A percentile compares a stretch with the other conserved stretches of the same genome.
Evolutionary conservation across 1,140 invertebrate genomes (phyloP).

Genomic region (Drosophila lowei): DNA sequence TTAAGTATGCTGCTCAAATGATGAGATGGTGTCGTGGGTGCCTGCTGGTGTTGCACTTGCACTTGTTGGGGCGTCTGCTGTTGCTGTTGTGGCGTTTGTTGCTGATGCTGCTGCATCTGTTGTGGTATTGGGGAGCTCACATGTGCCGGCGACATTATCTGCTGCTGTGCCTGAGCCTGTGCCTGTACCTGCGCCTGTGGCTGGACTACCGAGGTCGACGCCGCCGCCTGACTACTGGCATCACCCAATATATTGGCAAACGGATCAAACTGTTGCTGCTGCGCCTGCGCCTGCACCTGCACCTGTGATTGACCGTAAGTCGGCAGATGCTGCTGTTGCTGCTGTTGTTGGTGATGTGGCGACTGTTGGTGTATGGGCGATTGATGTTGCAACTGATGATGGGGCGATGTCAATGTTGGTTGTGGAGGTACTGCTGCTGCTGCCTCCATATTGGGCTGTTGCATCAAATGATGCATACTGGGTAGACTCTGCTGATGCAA

Average conservation of each 20-base stretch:
- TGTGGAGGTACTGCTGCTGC: slow-evolving; percentile 48
- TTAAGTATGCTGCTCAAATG: slow-evolving; percentile 78
- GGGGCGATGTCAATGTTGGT: slow-evolving; percentile 48
- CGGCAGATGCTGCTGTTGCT: slow-evolving; percentile 51
- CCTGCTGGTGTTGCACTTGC: slow-evolving; percentile 41
- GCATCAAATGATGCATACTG: slow-evolving; percentile 66
- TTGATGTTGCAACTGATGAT: slow-evolving; percentile 71
- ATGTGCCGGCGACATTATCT: slow-evolving; percentile 68
- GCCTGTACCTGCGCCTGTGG: slow-evolving; percentile 30
- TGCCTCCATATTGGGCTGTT: slow-evolving; percentile 53
- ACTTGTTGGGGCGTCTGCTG: slow-evolving; percentile 32
- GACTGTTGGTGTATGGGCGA: slow-evolving; percentile 71
- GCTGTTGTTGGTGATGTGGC: slow-evolving; percentile 60
- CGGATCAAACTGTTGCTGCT: slow-evolving; percentile 71
- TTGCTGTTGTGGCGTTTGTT: slow-evolving; percentile 35
- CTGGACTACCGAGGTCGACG: background rate
- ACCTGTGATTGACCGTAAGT: slow-evolving; percentile 70
- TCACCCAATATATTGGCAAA: slow-evolving; percentile 60
- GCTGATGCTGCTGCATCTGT: slow-evolving; percentile 54
- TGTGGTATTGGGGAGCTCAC: slow-evolving; percentile 70
- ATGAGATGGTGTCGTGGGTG: slow-evolving; percentile 67
- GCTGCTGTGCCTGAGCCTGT: slow-evolving; percentile 36
- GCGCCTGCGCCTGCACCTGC: slow-evolving; percentile 43
- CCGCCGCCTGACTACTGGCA: slow-evolving; percentile 21
- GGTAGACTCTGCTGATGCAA: slow-evolving; percentile 67